A percentile compares a stretch with the other conserved stretches of the same genome.
Evolutionary conservation across 2,797 vertebrate species (phyloP).

Genomic region (Knipowitschia caucasica): DNA sequence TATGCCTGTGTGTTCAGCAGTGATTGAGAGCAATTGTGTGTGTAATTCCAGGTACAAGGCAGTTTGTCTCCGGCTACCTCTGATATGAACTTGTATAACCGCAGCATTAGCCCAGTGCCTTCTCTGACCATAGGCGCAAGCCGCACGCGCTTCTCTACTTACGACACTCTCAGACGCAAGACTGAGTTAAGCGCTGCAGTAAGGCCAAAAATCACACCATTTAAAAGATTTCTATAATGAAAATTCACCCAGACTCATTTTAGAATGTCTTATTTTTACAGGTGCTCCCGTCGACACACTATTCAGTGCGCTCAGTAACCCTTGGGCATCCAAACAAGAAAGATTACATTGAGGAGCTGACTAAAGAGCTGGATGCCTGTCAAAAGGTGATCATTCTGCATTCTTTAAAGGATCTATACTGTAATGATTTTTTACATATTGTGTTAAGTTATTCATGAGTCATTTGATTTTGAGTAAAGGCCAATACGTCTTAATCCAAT

Average conservation of each 20-base stretch:
- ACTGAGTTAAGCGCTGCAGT: slow-evolving; percentile 41
- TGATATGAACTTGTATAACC: slow-evolving; percentile 67
- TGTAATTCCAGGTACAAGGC: slow-evolving; percentile 28
- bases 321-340: slow-evolving; percentile 57
- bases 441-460: no score
- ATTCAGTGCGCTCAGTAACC: slow-evolving; percentile 51
- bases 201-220: background rate
- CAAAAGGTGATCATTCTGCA: slow-evolving; percentile 56
- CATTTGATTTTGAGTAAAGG: no score
- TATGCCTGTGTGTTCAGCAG: no score
- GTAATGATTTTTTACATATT: no score
- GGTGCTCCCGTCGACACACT: slow-evolving; percentile 36
- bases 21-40: background rate
- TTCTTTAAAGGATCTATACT: background rate
- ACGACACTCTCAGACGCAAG: slow-evolving; percentile 65
- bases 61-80: slow-evolving; percentile 65
- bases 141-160: slow-evolving; percentile 60
- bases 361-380: slow-evolving; percentile 67
- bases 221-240: no score
- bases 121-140: background rate
- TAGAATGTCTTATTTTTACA: slow-evolving; percentile 6
- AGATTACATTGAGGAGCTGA: slow-evolving; percentile 77
- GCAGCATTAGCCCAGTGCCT: slow-evolving; percentile 60
- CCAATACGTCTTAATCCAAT: no score
- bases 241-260: background rate